Conservation (phyloP, 92 coral and sea anemone species). For the Phymanthus crucifer region DNA sequence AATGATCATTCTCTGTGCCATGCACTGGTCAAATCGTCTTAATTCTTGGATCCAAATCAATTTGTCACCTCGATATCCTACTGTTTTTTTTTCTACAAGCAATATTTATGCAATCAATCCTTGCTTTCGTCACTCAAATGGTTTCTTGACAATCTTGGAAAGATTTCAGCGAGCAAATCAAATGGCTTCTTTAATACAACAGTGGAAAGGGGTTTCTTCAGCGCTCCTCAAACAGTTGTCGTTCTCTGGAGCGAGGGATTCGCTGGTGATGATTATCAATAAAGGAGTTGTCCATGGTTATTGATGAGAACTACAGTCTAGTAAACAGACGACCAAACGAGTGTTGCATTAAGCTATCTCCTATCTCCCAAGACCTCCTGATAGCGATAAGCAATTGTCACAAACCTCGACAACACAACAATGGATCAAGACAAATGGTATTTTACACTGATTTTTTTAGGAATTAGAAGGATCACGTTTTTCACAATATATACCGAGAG, state of each 20-base stretch:
- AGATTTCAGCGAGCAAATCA: too few relatives aligned
- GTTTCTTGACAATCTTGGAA: not conserved
- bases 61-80: too few relatives aligned
- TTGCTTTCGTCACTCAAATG: not conserved
- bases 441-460: not conserved
- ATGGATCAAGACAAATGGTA: not conserved
- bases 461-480: not conserved
- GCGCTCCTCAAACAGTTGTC: not conserved
- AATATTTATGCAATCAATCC: not conserved
- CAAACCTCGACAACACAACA: not conserved
- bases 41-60: too few relatives aligned
- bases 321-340: conserved; percentile 1
- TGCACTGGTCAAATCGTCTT: too few relatives aligned
- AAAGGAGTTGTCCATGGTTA: not conserved
- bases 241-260: not conserved
- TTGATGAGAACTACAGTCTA: conserved; percentile 1
- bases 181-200: not conserved
- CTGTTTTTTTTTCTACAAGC: too few relatives aligned
- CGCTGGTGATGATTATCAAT: not conserved
- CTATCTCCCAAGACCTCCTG: not conserved
- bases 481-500: not conserved
- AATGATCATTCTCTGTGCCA: too few relatives aligned
- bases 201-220: not conserved
- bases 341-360: conserved; percentile 7
- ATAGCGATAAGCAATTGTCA: not conserved